phyloP scores from a whole-genome alignment of 2,888 invertebrate genomes.

The Chironomus riparius region DNA sequence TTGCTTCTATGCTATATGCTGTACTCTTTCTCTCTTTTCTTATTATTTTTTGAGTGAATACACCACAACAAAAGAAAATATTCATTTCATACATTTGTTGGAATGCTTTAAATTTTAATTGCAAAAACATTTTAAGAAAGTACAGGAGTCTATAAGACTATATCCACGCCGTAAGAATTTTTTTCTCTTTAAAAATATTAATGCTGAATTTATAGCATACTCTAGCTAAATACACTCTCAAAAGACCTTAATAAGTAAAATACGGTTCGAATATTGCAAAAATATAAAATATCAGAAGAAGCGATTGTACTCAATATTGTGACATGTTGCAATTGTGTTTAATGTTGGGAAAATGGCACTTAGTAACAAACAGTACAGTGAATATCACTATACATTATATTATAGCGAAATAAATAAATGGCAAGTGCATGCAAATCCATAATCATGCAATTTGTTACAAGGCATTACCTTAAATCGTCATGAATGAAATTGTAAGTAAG shows the following conservation, averaged over 20 bases:
- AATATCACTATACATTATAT: too few species aligned
- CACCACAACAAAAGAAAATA: background rate
- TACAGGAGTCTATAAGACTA: too few species aligned
- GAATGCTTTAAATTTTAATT: background rate
- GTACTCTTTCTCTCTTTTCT: too few species aligned
- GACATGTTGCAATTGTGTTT: background rate
- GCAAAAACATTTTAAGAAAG: background rate
- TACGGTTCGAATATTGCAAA: too few species aligned
- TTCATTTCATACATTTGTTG: background rate
- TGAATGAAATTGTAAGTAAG: background rate
- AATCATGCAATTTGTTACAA: constrained; percentile 8
- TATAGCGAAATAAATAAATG: background rate
- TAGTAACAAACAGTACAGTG: background rate
- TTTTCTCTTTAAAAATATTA: too few species aligned
- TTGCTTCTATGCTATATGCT: too few species aligned
- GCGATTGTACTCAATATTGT: background rate
- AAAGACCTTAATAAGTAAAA: too few species aligned
- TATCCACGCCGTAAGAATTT: too few species aligned
- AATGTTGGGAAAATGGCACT: background rate
- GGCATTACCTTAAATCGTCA: background rate
- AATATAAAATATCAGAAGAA: background rate
- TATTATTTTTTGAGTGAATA: too few species aligned
- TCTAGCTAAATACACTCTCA: too few species aligned
- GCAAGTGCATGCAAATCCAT: background rate
- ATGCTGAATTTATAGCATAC: too few species aligned